These are phyloP conservation scores for Caenorhabditis wallacei DNA, from an alignment of 2,888 invertebrate species.

Conservation along the genomic window DNA sequence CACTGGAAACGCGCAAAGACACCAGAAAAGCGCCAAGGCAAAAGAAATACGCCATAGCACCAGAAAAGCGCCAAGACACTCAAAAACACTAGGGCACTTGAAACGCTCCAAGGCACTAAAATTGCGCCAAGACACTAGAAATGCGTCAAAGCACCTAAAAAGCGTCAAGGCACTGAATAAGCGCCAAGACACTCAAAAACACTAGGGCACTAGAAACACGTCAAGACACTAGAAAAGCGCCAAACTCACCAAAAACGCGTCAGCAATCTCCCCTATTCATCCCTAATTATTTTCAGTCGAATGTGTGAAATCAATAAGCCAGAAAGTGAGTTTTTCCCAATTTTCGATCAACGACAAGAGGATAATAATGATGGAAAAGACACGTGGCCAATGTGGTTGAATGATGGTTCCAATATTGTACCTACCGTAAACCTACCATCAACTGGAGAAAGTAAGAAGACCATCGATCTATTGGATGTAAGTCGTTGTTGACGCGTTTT, in stretches of 20 bases:
- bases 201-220: slow-evolving; percentile 13
- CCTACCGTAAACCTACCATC: slow-evolving; percentile 5
- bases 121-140: no score
- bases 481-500: no score
- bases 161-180: no score
- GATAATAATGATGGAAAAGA: no score
- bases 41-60: slow-evolving; percentile 7
- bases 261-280: no score
- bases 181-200: slow-evolving; percentile 9
- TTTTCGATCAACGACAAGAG: slow-evolving; percentile 7
- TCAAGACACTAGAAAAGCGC: neutral
- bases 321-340: neutral
- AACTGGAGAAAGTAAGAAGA: neutral
- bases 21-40: no score
- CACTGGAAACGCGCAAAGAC: neutral
- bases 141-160: no score
- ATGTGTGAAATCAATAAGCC: slow-evolving; percentile 49
- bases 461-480: slow-evolving; percentile 21
- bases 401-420: neutral
- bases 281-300: slow-evolving; percentile 42
- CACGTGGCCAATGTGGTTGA: slow-evolving; percentile 19
- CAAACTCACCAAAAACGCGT: no score
- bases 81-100: neutral
- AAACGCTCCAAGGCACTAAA: neutral
- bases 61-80: neutral